Percentiles rank a stretch among this genome's conserved stretches.
Evolutionary conservation across 2,113 vertebrate species (phyloP).

Genomic region (Pleuronectes platessa): DNA sequence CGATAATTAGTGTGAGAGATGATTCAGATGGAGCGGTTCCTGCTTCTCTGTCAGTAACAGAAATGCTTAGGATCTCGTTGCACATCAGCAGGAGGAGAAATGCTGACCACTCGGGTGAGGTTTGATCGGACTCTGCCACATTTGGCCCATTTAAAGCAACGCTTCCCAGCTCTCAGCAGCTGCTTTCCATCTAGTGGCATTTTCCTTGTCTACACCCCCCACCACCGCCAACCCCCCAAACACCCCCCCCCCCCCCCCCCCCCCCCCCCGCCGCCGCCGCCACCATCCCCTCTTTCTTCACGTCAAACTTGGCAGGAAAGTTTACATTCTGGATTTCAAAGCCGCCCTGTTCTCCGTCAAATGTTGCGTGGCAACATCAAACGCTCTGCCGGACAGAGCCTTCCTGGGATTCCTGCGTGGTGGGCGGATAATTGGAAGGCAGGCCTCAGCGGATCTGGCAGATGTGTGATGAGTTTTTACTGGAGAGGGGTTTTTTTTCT

Average conservation of each 20-base stretch:
- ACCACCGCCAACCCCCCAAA: neutral
- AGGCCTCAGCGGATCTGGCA: constrained; percentile 79
- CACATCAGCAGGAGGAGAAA: constrained; percentile 61
- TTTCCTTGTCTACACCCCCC: constrained; percentile 58
- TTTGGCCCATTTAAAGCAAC: constrained; percentile 78
- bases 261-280: constrained; percentile 29
- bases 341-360: constrained; percentile 82
- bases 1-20: constrained; percentile 53
- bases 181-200: constrained; percentile 81
- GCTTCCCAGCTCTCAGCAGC: constrained; percentile 76
- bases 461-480: constrained; percentile 80
- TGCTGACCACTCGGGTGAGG: constrained; percentile 57
- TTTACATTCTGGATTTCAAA: constrained; percentile 80
- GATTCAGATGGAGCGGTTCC: constrained; percentile 36
- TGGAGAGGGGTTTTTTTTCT: constrained; percentile 51
- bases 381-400: constrained; percentile 78
- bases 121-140: constrained; percentile 59
- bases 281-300: constrained; percentile 70
- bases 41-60: constrained; percentile 17
- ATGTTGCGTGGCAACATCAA: constrained; percentile 83
- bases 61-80: constrained; percentile 31
- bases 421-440: constrained; percentile 82
- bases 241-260: neutral
- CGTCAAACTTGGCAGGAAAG: constrained; percentile 80
- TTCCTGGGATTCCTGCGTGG: constrained; percentile 79